These are phyloP conservation scores for Panthera uncia DNA, from an alignment of 2,113 vertebrate species.

Conservation along the genomic window DNA sequence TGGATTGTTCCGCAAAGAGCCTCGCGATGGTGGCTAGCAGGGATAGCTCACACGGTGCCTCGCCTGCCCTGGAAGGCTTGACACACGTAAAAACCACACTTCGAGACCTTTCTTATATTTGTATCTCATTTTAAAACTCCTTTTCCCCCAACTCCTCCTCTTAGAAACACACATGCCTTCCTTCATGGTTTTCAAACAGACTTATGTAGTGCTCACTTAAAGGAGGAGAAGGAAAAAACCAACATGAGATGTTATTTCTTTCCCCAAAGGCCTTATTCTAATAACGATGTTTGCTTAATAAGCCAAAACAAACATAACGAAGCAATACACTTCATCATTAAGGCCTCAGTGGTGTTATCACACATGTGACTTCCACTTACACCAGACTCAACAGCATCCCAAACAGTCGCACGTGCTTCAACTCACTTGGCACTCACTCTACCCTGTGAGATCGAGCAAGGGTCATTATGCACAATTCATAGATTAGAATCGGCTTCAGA, in stretches of 20 bases:
- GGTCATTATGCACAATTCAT: background rate
- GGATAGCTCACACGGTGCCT: background rate
- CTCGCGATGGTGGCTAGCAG: background rate
- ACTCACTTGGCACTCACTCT: background rate
- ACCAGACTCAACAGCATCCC: background rate
- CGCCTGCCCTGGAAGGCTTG: background rate
- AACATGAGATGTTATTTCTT: background rate
- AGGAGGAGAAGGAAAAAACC: background rate
- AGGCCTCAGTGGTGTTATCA: background rate
- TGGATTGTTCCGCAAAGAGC: background rate
- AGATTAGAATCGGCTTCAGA: background rate
- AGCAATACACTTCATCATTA: background rate
- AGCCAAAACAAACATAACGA: background rate
- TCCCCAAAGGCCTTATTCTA: background rate
- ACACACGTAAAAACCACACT: background rate
- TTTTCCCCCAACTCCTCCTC: background rate
- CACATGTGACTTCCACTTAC: background rate
- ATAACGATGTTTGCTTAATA: background rate
- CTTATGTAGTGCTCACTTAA: background rate
- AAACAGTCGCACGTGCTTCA: background rate
- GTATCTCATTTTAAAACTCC: background rate
- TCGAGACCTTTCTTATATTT: background rate
- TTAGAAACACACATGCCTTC: background rate
- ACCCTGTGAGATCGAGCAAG: background rate
- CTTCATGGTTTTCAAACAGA: conserved; percentile 6